A percentile compares a stretch with the other conserved stretches of the same genome.
Evolutionary conservation across 2,888 invertebrate genomes (phyloP).

Genomic region (Cephus nigrinus): DNA sequence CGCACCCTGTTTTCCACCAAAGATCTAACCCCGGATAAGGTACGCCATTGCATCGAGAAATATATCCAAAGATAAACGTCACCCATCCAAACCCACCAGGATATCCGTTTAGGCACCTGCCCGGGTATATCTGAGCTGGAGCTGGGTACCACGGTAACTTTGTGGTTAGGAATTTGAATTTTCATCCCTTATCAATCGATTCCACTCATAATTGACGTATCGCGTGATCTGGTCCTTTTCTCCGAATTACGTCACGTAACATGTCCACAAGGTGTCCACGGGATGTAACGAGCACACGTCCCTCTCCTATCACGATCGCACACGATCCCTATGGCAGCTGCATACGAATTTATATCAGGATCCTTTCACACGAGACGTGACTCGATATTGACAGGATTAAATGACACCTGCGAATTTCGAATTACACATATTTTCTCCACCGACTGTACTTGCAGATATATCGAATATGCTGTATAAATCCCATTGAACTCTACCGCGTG

Average conservation of each 20-base stretch:
- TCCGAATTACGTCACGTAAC: background rate
- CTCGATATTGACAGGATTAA: background rate
- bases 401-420: background rate
- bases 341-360: background rate
- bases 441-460: too few relatives aligned
- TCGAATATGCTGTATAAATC: background rate
- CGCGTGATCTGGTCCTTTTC: background rate
- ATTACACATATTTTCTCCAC: background rate
- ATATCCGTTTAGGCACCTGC: background rate
- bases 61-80: background rate
- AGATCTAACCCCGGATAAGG: constrained; percentile 14
- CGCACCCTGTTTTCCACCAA: constrained; percentile 28
- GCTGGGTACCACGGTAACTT: background rate
- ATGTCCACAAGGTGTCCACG: background rate
- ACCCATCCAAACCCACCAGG: background rate
- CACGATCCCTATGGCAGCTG: background rate
- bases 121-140: background rate
- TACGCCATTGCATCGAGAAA: background rate
- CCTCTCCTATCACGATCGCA: background rate
- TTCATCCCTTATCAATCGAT: background rate
- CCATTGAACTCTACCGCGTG: background rate
- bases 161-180: background rate
- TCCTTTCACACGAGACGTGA: background rate
- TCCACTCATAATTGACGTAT: background rate
- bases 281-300: background rate